Percentiles rank a stretch among this genome's conserved stretches.
Conservation (phyloP, 2,113 vertebrate species). For the Oenanthe oenanthe region DNA sequence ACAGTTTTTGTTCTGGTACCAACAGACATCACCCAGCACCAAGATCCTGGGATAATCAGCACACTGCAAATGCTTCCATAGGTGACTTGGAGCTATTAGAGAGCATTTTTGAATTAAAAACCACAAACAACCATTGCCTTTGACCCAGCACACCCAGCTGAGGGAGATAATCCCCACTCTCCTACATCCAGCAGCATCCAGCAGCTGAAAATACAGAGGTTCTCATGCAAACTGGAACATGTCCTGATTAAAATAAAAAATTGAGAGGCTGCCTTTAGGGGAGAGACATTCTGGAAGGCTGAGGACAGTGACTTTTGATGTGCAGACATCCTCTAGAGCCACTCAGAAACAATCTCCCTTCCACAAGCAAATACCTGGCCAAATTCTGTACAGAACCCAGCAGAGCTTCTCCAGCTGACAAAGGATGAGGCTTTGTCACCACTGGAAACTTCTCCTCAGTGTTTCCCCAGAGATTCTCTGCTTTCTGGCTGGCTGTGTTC, state of each 20-base stretch:
- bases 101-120: background rate
- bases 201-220: background rate
- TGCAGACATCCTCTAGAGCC: background rate
- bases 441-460: background rate
- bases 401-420: background rate
- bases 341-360: background rate
- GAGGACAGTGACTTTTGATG: background rate
- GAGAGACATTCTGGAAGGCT: background rate
- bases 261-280: background rate
- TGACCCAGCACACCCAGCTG: background rate
- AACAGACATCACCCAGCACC: background rate
- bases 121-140: background rate
- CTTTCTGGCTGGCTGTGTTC: background rate
- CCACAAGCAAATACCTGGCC: background rate
- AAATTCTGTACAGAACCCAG: background rate
- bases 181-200: background rate
- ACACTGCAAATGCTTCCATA: background rate
- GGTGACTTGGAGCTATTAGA: background rate
- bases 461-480: background rate
- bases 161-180: rapidly evolving
- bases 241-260: background rate
- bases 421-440: background rate
- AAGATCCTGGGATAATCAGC: background rate
- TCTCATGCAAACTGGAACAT: background rate
- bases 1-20: background rate